These are phyloP conservation scores for Rhinoderma darwinii DNA, from an alignment of 2,113 vertebrate genomes.

Conservation along the genomic window DNA sequence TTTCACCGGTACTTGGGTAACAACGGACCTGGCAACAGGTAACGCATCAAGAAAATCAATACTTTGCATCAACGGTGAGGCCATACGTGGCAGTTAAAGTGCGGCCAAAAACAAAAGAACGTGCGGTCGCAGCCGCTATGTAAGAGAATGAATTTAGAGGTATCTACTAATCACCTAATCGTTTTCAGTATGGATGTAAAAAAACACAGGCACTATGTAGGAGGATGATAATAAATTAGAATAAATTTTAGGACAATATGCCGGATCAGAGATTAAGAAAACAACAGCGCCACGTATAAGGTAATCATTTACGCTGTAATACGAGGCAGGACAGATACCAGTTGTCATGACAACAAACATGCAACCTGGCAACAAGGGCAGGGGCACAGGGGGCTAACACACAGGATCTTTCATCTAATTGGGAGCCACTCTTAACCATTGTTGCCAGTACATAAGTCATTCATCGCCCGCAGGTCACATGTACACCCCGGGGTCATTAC, in stretches of 20 bases:
- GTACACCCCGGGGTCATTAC: background rate
- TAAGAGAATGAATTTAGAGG: background rate
- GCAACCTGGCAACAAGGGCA: constrained; percentile 15
- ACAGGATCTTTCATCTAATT: background rate
- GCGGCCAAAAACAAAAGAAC: too few relatives aligned
- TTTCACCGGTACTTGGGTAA: too few relatives aligned
- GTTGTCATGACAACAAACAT: constrained; percentile 8
- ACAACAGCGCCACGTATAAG: background rate
- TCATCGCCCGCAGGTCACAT: background rate
- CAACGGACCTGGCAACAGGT: too few relatives aligned
- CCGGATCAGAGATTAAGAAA: background rate
- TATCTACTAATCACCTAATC: background rate
- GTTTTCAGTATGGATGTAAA: background rate
- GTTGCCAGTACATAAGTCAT: background rate
- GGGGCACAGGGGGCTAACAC: background rate
- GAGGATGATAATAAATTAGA: background rate
- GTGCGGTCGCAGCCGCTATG: too few relatives aligned
- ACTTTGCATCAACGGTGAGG: too few relatives aligned
- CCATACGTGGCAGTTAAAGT: too few relatives aligned
- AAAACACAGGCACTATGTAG: background rate
- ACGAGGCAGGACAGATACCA: constrained; percentile 3
- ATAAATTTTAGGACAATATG: background rate
- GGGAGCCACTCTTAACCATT: background rate
- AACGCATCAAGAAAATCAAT: too few relatives aligned
- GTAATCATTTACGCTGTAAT: background rate